Percentiles rank a stretch among this genome's conserved stretches.
These are phyloP conservation scores for Magallana angulata DNA, from an alignment of 1,140 invertebrate genomes.

Conservation along the genomic window DNA sequence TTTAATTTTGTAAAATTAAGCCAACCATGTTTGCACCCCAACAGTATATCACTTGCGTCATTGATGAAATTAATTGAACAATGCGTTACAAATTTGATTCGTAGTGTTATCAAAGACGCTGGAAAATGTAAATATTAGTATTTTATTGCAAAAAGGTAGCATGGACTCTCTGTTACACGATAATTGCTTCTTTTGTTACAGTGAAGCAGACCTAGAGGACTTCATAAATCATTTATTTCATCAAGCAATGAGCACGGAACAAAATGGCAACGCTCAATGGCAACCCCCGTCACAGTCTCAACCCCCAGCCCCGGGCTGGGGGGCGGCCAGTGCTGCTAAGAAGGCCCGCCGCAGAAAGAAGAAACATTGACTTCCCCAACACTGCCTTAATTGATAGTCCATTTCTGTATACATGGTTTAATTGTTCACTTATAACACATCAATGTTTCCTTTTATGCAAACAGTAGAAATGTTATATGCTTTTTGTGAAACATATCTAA, in stretches of 20 bases:
- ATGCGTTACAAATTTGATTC: no score
- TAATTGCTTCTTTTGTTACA: slow-evolving; percentile 68
- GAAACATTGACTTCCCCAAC: slow-evolving; percentile 58
- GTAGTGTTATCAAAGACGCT: no score
- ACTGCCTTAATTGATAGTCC: slow-evolving; percentile 21
- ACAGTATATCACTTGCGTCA: no score
- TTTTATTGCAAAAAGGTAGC: no score
- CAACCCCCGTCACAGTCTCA: slow-evolving; percentile 54
- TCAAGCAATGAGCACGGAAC: slow-evolving; percentile 69
- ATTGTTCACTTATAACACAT: background rate
- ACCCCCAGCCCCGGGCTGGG: slow-evolving; percentile 63
- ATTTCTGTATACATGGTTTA: background rate
- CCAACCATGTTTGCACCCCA: no score
- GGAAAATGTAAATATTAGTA: no score
- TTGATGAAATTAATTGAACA: no score
- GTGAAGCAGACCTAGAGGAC: slow-evolving; percentile 84
- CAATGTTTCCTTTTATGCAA: slow-evolving; percentile 25
- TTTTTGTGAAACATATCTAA: background rate
- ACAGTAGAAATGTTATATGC: background rate
- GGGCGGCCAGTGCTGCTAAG: slow-evolving; percentile 94
- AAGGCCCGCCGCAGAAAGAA: slow-evolving; percentile 81
- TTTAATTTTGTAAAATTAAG: no score
- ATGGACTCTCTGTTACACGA: background rate
- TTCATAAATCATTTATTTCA: slow-evolving; percentile 84
- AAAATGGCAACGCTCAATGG: slow-evolving; percentile 53